Percentiles rank a stretch among this genome's conserved stretches.
Evolutionary conservation across 2,888 invertebrate species (phyloP).

Genomic region (Lumbricus terrestris): DNA sequence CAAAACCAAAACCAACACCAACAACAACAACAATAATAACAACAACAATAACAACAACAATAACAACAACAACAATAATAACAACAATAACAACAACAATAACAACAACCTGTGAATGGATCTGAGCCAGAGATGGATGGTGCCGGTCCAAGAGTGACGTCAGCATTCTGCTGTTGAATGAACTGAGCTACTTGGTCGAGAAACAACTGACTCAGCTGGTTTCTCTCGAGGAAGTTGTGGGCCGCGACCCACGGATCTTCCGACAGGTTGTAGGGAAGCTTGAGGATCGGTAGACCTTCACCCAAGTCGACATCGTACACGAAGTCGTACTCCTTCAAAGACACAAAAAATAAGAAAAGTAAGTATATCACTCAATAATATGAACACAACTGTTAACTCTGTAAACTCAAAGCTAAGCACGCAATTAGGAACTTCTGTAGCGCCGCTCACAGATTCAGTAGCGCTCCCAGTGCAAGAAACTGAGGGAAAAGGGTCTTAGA

Average conservation of each 20-base stretch:
- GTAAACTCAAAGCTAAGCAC: too few relatives aligned
- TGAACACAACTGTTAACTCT: not conserved
- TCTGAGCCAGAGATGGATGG: slow-evolving; percentile 58
- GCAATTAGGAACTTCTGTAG: too few relatives aligned
- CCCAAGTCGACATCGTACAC: slow-evolving; percentile 94
- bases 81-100: not conserved
- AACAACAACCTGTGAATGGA: slow-evolving; percentile 67
- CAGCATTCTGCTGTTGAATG: slow-evolving; percentile 77
- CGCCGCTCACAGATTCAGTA: too few relatives aligned
- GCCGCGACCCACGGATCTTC: slow-evolving; percentile 92
- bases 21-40: too few relatives aligned
- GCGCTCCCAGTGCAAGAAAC: too few relatives aligned
- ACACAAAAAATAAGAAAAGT: not conserved
- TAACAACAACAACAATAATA: not conserved
- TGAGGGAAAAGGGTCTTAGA: too few relatives aligned
- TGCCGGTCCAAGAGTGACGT: slow-evolving; percentile 51
- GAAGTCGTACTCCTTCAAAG: slow-evolving; percentile 78
- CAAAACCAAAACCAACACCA: too few relatives aligned
- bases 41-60: not conserved
- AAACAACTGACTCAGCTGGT: slow-evolving; percentile 80
- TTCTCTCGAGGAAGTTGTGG: slow-evolving; percentile 81
- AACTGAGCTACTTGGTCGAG: slow-evolving; percentile 74
- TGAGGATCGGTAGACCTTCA: slow-evolving; percentile 81
- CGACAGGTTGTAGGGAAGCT: slow-evolving; percentile 83
- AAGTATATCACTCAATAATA: not conserved